Conservation (phyloP, 2,888 invertebrate species). For the Cantharis rustica region DNA sequence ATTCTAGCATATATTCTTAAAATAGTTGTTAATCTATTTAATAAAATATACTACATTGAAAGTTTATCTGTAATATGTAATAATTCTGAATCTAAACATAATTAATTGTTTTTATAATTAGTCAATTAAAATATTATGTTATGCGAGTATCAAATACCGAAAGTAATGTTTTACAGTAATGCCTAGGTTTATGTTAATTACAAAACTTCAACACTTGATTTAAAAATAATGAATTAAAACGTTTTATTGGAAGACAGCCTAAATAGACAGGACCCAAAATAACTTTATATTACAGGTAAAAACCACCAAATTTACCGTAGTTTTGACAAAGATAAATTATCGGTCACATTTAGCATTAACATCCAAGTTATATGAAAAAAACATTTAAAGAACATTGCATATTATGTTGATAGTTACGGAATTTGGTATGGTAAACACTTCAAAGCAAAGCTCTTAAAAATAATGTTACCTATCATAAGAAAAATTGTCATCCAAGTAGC, state of each 20-base stretch:
- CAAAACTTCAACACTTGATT: background rate
- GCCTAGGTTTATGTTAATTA: background rate
- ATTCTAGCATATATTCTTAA: too few species aligned
- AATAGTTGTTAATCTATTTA: too few species aligned
- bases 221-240: background rate
- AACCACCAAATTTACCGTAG: slow-evolving; percentile 13
- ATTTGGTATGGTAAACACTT: background rate
- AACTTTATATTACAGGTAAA: slow-evolving; percentile 10
- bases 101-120: background rate
- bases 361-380: background rate
- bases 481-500: slow-evolving; percentile 36
- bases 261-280: slow-evolving; percentile 3
- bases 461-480: slow-evolving; percentile 36
- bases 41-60: background rate
- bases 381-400: background rate
- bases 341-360: slow-evolving; percentile 12
- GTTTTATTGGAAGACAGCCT: background rate
- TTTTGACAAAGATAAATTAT: slow-evolving; percentile 20
- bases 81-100: too few species aligned
- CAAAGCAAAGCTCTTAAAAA: slow-evolving; percentile 4
- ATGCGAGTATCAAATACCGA: background rate
- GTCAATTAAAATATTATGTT: background rate
- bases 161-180: background rate
- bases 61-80: background rate
- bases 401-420: background rate